Percentiles rank a stretch among this genome's conserved stretches.
Evolutionary conservation across 2,797 vertebrate genomes (phyloP).

Genomic region (Triplophysa yarkandensis): DNA sequence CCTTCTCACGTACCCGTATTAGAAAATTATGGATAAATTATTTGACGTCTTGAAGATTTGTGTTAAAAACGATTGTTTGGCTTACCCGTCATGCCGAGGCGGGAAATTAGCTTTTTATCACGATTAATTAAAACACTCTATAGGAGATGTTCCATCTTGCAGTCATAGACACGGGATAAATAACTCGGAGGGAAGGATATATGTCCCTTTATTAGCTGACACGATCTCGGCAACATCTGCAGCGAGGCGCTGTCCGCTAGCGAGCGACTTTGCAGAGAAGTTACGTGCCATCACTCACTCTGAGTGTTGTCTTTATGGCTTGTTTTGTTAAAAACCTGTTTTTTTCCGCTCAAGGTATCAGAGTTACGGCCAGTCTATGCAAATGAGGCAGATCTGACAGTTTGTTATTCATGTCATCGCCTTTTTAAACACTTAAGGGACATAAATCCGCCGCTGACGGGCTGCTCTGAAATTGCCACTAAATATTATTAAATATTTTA

Average conservation of each 20-base stretch:
- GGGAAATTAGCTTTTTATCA: slow-evolving; percentile 84
- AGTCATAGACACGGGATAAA: slow-evolving; percentile 81
- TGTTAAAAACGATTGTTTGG: slow-evolving; percentile 78
- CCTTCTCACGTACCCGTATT: slow-evolving; percentile 73
- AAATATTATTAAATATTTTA: slow-evolving; percentile 92
- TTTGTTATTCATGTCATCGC: slow-evolving; percentile 86
- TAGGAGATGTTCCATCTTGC: slow-evolving; percentile 83
- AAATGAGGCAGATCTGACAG: slow-evolving; percentile 83
- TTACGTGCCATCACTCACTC: slow-evolving; percentile 79
- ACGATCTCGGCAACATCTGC: slow-evolving; percentile 80
- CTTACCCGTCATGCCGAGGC: slow-evolving; percentile 72
- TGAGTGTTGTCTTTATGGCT: slow-evolving; percentile 81
- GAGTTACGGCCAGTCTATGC: slow-evolving; percentile 85
- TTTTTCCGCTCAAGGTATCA: slow-evolving; percentile 84
- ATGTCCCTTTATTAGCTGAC: slow-evolving; percentile 84
- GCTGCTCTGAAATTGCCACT: slow-evolving; percentile 83
- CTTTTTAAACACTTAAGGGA: slow-evolving; percentile 87
- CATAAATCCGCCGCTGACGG: slow-evolving; percentile 78
- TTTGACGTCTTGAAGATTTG: slow-evolving; percentile 81
- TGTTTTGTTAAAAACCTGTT: slow-evolving; percentile 86
- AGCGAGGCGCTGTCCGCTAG: slow-evolving; percentile 65
- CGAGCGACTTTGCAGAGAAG: slow-evolving; percentile 75
- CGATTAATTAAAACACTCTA: slow-evolving; percentile 83
- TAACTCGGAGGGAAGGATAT: slow-evolving; percentile 81
- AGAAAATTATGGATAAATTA: slow-evolving; percentile 79